Evolutionary conservation across 2,113 vertebrate species (phyloP).

Genomic region (Malurus alboscapulatus): DNA sequence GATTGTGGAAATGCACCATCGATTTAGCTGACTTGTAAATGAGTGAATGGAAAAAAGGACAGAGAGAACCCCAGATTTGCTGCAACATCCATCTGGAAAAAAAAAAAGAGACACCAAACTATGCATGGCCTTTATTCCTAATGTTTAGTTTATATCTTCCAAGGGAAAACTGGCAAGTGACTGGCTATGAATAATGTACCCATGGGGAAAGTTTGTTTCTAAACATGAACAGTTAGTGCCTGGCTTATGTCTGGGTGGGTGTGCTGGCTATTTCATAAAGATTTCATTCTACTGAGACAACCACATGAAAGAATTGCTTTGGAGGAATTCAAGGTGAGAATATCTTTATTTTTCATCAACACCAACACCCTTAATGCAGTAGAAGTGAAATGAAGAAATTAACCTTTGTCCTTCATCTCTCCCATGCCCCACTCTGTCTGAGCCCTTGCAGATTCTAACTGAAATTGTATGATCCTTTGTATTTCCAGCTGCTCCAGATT

Average conservation of each 20-base stretch:
- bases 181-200: conserved; percentile 52
- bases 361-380: not conserved
- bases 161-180: conserved; percentile 54
- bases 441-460: not conserved
- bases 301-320: conserved; percentile 55
- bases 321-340: conserved; percentile 54
- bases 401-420: not conserved
- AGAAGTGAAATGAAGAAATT: not conserved
- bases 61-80: not conserved
- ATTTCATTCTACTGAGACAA: conserved; percentile 26
- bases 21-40: not conserved
- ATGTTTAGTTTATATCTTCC: conserved; percentile 41
- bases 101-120: not conserved
- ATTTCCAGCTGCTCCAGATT: not conserved
- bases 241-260: conserved; percentile 56
- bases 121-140: not conserved
- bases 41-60: not conserved
- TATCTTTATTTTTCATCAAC: conserved; percentile 38
- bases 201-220: conserved; percentile 60
- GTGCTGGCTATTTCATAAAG: conserved; percentile 46
- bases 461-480: not conserved
- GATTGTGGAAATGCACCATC: not conserved
- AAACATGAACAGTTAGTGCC: conserved; percentile 38
- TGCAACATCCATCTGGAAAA: not conserved
- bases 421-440: not conserved